A percentile compares a stretch with the other conserved stretches of the same genome.
phyloP scores from a whole-genome alignment of 1,140 invertebrate species.

The Zaprionus tsacasi region DNA sequence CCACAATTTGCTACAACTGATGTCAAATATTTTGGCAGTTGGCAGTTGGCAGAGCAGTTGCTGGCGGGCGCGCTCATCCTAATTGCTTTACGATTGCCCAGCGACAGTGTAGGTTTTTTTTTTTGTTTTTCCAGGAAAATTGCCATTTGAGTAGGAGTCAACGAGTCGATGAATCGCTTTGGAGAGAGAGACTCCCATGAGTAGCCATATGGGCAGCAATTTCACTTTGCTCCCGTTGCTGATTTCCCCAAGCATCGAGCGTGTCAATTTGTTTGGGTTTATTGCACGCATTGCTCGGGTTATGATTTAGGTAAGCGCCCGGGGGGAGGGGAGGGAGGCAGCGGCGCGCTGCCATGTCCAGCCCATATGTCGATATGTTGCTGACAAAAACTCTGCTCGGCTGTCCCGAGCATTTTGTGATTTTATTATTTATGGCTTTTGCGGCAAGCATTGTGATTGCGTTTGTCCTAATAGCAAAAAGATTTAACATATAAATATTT shows the following conservation, averaged over 20 bases:
- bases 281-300: slow-evolving; percentile 51
- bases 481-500: slow-evolving; percentile 77
- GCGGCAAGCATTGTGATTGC: slow-evolving; percentile 45
- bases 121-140: neutral
- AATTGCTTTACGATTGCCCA: slow-evolving; percentile 44
- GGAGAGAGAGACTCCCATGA: neutral
- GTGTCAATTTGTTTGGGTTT: slow-evolving; percentile 74
- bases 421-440: slow-evolving; percentile 77
- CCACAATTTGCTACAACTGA: slow-evolving; percentile 19
- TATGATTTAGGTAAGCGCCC: slow-evolving; percentile 76
- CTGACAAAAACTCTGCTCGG: slow-evolving; percentile 38
- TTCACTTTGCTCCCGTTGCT: slow-evolving; percentile 56
- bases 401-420: slow-evolving; percentile 55
- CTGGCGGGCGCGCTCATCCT: slow-evolving; percentile 1
- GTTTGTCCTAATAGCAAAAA: slow-evolving; percentile 55
- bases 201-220: slow-evolving; percentile 18
- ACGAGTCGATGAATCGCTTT: neutral
- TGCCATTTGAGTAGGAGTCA: neutral
- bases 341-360: slow-evolving; percentile 19
- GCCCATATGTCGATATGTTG: slow-evolving; percentile 23
- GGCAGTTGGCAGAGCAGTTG: neutral
- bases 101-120: neutral
- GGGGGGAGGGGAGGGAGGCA: slow-evolving; percentile 29
- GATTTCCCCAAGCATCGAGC: slow-evolving; percentile 74
- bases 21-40: slow-evolving; percentile 27